These are phyloP conservation scores for Merluccius polli DNA, from an alignment of 2,797 vertebrate genomes.

Conservation along the genomic window DNA sequence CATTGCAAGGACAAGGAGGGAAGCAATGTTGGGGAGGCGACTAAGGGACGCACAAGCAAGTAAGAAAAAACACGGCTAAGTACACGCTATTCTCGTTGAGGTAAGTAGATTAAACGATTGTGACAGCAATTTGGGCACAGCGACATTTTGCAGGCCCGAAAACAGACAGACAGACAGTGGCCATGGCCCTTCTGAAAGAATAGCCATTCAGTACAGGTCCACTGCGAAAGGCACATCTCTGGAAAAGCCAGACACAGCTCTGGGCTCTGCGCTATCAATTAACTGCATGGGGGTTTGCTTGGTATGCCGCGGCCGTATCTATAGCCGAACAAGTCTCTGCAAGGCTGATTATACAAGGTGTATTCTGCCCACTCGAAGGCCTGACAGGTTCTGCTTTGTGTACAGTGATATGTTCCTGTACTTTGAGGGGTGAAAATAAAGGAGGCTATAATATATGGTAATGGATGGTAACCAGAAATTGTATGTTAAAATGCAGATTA, in stretches of 20 bases:
- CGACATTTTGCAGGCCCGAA: slow-evolving; percentile 54
- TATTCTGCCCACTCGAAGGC: neutral
- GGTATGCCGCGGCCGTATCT: neutral
- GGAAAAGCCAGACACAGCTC: slow-evolving; percentile 42
- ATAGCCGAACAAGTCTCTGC: neutral
- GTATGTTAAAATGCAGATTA: neutral
- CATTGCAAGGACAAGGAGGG: slow-evolving; percentile 45
- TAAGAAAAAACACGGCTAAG: slow-evolving; percentile 36
- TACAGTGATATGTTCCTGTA: neutral
- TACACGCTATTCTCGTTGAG: slow-evolving; percentile 44
- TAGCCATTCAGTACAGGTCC: slow-evolving; percentile 53
- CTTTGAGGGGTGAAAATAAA: neutral
- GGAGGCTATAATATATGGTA: neutral
- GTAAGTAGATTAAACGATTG: slow-evolving; percentile 68
- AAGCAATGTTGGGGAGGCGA: slow-evolving; percentile 21
- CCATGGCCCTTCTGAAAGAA: slow-evolving; percentile 44
- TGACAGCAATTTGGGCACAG: slow-evolving; percentile 75
- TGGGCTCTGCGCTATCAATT: slow-evolving; percentile 51
- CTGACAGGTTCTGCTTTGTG: neutral
- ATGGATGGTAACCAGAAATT: neutral
- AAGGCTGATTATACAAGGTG: neutral
- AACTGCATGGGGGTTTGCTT: slow-evolving; percentile 11
- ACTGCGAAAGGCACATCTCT: slow-evolving; percentile 27
- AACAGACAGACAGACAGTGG: slow-evolving; percentile 62
- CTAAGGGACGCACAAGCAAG: slow-evolving; percentile 22